These are phyloP conservation scores for Rhabdomys dilectus DNA, from an alignment of 2,113 vertebrate species.

Conservation along the genomic window DNA sequence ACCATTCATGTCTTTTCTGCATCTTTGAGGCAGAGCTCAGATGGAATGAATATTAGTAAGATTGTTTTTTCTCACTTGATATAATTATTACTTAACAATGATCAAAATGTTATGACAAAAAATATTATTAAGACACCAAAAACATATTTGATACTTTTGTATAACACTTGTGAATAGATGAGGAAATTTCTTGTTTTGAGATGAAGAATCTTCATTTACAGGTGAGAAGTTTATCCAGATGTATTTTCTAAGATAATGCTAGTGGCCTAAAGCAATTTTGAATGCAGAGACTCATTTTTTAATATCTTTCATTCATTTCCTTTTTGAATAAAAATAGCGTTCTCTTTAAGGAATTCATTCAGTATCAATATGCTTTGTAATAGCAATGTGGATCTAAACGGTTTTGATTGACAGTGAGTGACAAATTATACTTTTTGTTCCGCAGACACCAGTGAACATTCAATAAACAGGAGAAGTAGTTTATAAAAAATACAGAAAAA, in stretches of 20 bases:
- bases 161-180: not conserved
- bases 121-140: not conserved
- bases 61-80: not conserved
- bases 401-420: conserved; percentile 80
- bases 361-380: conserved; percentile 68
- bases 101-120: not conserved
- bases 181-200: not conserved
- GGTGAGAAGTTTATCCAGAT: not conserved
- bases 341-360: conserved; percentile 58
- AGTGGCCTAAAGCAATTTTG: conserved; percentile 26
- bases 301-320: conserved; percentile 1
- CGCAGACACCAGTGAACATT: conserved; percentile 81
- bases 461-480: conserved; percentile 79
- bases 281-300: conserved; percentile 58
- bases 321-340: conserved; percentile 58
- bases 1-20: not conserved
- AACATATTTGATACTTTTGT: not conserved
- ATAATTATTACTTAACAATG: not conserved
- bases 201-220: not conserved
- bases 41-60: not conserved
- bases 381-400: conserved; percentile 67
- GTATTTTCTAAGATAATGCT: conserved; percentile 48
- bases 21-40: not conserved
- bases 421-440: conserved; percentile 82
- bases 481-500: conserved; percentile 65